Percentiles rank a stretch among this genome's conserved stretches.
These are phyloP conservation scores for Acheta domesticus DNA, from an alignment of 2,888 invertebrate genomes.

Conservation along the genomic window DNA sequence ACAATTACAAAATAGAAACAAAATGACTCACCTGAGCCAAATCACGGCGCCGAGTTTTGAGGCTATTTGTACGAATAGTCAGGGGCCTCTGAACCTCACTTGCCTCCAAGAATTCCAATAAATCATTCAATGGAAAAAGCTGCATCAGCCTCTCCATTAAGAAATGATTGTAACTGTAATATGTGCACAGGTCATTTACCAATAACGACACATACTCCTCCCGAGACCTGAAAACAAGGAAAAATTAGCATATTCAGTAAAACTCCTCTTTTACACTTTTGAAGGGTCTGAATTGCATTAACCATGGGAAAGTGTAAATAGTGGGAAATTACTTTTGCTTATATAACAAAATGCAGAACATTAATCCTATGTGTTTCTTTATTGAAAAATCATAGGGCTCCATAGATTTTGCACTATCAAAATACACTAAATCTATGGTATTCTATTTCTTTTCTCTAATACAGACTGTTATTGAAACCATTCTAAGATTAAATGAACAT, in stretches of 20 bases:
- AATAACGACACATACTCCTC: slow-evolving; percentile 79
- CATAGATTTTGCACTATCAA: too few species aligned
- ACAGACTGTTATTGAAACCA: too few species aligned
- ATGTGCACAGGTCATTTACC: slow-evolving; percentile 79
- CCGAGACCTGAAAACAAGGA: slow-evolving; percentile 56
- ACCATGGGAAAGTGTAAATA: background rate
- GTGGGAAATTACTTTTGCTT: too few species aligned
- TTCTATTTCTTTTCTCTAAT: too few species aligned
- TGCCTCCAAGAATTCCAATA: slow-evolving; percentile 92
- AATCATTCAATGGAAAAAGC: slow-evolving; percentile 78
- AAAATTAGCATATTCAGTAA: slow-evolving; percentile 35
- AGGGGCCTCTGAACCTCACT: slow-evolving; percentile 93
- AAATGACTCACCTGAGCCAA: slow-evolving; percentile 66
- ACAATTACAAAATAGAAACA: too few species aligned
- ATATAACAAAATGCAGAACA: too few species aligned
- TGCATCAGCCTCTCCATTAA: slow-evolving; percentile 90
- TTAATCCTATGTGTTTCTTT: too few species aligned
- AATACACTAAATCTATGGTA: too few species aligned
- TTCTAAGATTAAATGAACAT: too few species aligned
- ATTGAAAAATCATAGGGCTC: too few species aligned
- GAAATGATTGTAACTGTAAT: slow-evolving; percentile 96
- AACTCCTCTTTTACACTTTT: background rate
- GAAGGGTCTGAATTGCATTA: background rate
- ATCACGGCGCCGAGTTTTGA: slow-evolving; percentile 89
- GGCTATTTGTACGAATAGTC: slow-evolving; percentile 91